Evolutionary conservation across 2,113 vertebrate genomes (phyloP), one percentile per base, ranked within the genome.

Genomic region (Epinephelus lanceolatus): DNA sequence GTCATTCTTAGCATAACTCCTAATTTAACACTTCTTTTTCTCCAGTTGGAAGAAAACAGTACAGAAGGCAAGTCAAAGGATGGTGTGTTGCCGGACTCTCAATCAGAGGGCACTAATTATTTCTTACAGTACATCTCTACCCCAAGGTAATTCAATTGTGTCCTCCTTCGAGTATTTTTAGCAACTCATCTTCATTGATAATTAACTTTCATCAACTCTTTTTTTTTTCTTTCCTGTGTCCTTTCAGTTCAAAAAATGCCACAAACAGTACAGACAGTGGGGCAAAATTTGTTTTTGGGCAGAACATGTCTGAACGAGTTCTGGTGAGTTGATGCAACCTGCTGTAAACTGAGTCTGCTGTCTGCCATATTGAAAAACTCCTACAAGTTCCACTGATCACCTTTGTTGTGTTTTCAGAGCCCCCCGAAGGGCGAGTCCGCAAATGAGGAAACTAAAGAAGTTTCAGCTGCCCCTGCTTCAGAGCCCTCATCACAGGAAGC

Each of bases 281-380:
- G 91, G 96, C 96, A 90, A 99, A 98, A 76, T 99, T 99, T 89
- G 96, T 99, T 47, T 99, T 99, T 87, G 98, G 98, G 69, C 98
- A 99, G 95, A 99, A 99, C 89, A 99, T 99, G 98, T 99, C 97
- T 2, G 98, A 98, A 74, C 95, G 98, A 56, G 98, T 99, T 62
- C 89, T 99, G 97, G 98, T 99, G 92, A 98, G 98, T 96, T 51
- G 3, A 60, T 27, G 5, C 6, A 19, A 21, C 37, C 37, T 71
- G 12, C 72, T 84, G 8, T 40, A 14, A 18, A 12, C 56, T 40
- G 8, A 6, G 5, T 59, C 33, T 47, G 1, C 15, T 1, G n/a
- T 45, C 7, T 77, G 37, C 9, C 18, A 21, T 18, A 10, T 33
- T 21, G 7, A 14, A 33, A 59, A 69, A 75, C 27, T 19, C 51